Evolutionary conservation across 2,888 invertebrate genomes (phyloP).

Genomic region (Eupithecia tripunctaria): DNA sequence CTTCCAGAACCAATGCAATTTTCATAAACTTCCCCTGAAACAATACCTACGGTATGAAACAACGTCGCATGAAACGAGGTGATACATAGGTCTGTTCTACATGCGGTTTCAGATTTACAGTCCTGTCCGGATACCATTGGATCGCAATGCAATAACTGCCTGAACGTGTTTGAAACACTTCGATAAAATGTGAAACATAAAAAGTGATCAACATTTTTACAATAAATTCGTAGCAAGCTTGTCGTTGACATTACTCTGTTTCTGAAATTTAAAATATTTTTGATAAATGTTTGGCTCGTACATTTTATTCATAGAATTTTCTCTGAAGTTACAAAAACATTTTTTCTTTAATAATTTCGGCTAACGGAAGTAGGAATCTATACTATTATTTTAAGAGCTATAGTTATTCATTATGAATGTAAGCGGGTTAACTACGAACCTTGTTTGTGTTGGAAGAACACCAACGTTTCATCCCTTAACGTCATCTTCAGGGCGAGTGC

Average conservation of each 20-base stretch:
- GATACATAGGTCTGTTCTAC: slow-evolving; percentile 14
- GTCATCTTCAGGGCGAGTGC: too few relatives aligned
- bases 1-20: slow-evolving; percentile 12
- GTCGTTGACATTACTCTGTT: not conserved
- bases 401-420: too few relatives aligned
- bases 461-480: too few relatives aligned
- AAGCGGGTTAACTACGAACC: too few relatives aligned
- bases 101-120: slow-evolving; percentile 22
- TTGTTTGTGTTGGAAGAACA: too few relatives aligned
- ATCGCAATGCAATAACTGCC: not conserved
- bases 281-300: not conserved
- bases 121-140: slow-evolving; percentile 4
- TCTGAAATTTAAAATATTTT: not conserved
- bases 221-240: not conserved
- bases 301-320: not conserved
- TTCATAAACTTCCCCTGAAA: slow-evolving; percentile 19
- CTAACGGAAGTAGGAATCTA: not conserved
- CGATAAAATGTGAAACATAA: not conserved
- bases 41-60: not conserved
- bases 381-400: not conserved
- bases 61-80: slow-evolving; percentile 2
- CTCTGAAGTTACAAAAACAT: not conserved
- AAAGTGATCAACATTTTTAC: not conserved
- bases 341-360: not conserved
- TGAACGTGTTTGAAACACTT: slow-evolving; percentile 2